Conservation (phyloP, 2,113 vertebrate genomes). For the Calonectris borealis region DNA sequence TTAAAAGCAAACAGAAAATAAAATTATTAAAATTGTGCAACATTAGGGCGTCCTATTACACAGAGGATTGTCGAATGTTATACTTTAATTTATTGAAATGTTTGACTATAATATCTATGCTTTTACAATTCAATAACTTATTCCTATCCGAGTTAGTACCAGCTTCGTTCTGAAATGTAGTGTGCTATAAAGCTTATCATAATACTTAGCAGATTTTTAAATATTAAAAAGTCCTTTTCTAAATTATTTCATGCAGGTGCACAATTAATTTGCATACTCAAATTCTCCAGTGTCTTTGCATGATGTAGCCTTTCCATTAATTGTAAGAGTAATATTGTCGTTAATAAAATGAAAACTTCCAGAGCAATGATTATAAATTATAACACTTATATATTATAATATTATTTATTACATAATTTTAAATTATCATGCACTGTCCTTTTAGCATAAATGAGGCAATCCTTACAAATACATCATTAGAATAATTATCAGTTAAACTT, state of each 20-base stretch:
- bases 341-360: neutral
- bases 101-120: neutral
- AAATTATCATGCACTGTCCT: neutral
- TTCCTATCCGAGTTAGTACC: neutral
- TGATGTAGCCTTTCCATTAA: neutral
- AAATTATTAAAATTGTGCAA: constrained; percentile 22
- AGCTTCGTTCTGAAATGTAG: neutral
- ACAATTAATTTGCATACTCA: constrained; percentile 1
- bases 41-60: neutral
- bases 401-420: neutral
- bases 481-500: neutral
- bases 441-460: neutral
- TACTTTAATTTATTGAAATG: constrained; percentile 20
- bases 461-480: neutral
- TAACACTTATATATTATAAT: neutral
- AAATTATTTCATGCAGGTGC: neutral
- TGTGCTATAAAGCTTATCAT: neutral
- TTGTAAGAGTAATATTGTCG: neutral
- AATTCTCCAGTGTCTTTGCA: neutral
- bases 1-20: constrained; percentile 41
- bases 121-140: neutral
- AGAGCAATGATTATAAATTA: neutral
- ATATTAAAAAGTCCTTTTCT: neutral
- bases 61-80: neutral
- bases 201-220: neutral